Evolutionary conservation across 1,140 invertebrate genomes (phyloP), one percentile per base, ranked within the genome.

Genomic region (Temnothorax curvispinosus): DNA sequence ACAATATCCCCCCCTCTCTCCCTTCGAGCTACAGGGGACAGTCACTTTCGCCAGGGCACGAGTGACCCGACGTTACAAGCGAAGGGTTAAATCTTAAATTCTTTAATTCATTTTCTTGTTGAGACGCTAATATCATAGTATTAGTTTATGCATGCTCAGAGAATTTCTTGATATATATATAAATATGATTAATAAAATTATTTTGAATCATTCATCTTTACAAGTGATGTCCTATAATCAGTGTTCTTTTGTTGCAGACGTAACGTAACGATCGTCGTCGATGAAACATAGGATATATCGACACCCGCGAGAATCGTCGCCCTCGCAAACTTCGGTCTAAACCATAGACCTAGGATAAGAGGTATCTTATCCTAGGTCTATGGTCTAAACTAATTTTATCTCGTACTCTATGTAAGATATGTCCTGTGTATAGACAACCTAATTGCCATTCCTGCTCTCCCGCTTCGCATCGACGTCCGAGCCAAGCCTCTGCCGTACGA

Each of bases 321-420:
- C 86, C 82, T 87, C 71, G 82, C 71, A 64, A 86, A 67, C 85
- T 77, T 87, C 87, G 89, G 82, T 90, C 89, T 90, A 90, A 90
- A 91, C 85, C n/a, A n/a, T n/a, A n/a, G n/a, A n/a, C n/a, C n/a
- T n/a, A n/a, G n/a, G n/a, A n/a, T n/a, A n/a, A n/a, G n/a, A n/a
- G n/a, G n/a, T n/a, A n/a, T n/a, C n/a, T n/a, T n/a, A n/a, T n/a
- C n/a, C n/a, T n/a, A n/a, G n/a, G n/a, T n/a, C n/a, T n/a, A n/a
- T n/a, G 89, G 82, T 90, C 89, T 90, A 90, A 90, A 91, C 85
- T 87, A 91, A 91, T 87, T 91, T 91, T 91, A 91, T 82, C 88
- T 90, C 72, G 44, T 90, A 90, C 58, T 91, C 80, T 89, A 88
- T 91, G 90, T 91, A 91, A 91, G 85, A 91, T 91, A 90, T 65